A percentile compares a stretch with the other conserved stretches of the same genome.
Conservation (phyloP, 1,140 invertebrate species). For the Mizuhopecten yessoensis region DNA sequence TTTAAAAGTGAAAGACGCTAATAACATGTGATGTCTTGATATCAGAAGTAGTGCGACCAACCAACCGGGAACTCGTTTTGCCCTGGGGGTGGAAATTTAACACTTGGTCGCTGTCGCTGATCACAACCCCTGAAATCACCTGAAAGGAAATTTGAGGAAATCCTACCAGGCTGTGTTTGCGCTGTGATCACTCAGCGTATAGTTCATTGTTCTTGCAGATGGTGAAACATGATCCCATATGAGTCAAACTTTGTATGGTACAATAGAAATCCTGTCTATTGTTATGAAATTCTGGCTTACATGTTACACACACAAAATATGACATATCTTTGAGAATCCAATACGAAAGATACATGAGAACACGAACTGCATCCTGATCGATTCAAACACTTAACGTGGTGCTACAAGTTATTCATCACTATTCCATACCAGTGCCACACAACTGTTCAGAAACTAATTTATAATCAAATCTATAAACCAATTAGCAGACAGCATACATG, state of each 20-base stretch:
- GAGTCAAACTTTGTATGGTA: neutral
- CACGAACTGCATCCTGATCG: too few species aligned
- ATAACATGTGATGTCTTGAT: slow-evolving; percentile 34
- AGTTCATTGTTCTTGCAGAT: slow-evolving; percentile 31
- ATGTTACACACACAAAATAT: neutral
- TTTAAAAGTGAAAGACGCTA: slow-evolving; percentile 21
- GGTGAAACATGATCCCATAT: neutral
- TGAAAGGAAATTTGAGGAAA: neutral
- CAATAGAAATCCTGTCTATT: neutral
- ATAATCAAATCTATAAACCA: slow-evolving; percentile 12
- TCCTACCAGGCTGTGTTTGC: neutral
- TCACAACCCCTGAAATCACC: slow-evolving; percentile 31
- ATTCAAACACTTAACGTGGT: too few species aligned
- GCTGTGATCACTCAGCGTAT: neutral
- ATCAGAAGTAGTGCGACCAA: neutral
- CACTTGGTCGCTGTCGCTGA: slow-evolving; percentile 30
- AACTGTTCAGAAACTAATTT: neutral
- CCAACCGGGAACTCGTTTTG: slow-evolving; percentile 36
- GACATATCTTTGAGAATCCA: neutral
- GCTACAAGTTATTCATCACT: neutral
- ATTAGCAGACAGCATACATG: neutral
- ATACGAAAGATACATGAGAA: too few species aligned
- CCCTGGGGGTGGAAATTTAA: slow-evolving; percentile 18
- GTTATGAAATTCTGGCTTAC: neutral
- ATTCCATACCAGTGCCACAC: neutral